phyloP scores from a whole-genome alignment of 1,140 invertebrate species.

The Zaprionus tsacasi region DNA sequence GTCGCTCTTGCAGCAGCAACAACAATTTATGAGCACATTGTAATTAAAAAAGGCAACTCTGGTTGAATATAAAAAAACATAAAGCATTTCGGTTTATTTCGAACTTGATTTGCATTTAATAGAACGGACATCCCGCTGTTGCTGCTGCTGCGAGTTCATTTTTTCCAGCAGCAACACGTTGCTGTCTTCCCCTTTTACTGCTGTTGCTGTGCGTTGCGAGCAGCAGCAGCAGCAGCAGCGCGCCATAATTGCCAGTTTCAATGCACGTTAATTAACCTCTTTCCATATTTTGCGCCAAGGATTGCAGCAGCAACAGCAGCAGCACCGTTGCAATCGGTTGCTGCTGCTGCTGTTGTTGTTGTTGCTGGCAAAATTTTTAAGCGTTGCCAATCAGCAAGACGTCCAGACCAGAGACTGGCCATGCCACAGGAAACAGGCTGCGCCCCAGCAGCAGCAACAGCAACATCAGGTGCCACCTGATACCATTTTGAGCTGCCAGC shows the following conservation, averaged over 20 bases:
- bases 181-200: slow-evolving; percentile 11
- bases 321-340: slow-evolving; percentile 10
- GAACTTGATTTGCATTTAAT: slow-evolving; percentile 75
- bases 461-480: slow-evolving; percentile 64
- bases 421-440: slow-evolving; percentile 41
- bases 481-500: slow-evolving; percentile 65
- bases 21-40: slow-evolving; percentile 38
- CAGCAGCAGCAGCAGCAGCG: slow-evolving; percentile 29
- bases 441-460: slow-evolving; percentile 14
- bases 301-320: no score
- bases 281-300: slow-evolving; percentile 68
- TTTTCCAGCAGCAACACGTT: slow-evolving; percentile 19
- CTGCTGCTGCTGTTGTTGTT: slow-evolving; percentile 30
- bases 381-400: slow-evolving; percentile 68
- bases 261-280: slow-evolving; percentile 83
- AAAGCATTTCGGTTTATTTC: slow-evolving; percentile 18
- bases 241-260: slow-evolving; percentile 81
- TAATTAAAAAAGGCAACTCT: slow-evolving; percentile 61
- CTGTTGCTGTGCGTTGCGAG: slow-evolving; percentile 54
- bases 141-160: slow-evolving; percentile 23
- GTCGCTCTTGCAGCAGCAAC: slow-evolving; percentile 47
- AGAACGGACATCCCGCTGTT: slow-evolving; percentile 53
- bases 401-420: slow-evolving; percentile 13
- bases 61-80: not conserved
- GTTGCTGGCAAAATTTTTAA: slow-evolving; percentile 56